Conservation (phyloP, 1,140 invertebrate species). For the Dendrolimus punctatus region DNA sequence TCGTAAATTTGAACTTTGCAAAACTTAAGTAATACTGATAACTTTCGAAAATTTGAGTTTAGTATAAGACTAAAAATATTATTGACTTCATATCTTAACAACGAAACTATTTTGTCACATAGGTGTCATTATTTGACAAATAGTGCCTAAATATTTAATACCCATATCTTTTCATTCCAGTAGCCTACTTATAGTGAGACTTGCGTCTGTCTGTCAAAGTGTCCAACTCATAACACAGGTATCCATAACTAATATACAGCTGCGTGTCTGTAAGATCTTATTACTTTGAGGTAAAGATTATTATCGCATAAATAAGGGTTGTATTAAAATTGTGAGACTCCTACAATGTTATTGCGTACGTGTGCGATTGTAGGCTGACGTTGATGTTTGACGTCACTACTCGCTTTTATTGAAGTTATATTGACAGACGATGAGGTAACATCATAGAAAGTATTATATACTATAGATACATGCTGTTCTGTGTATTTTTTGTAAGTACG, state of each 20-base stretch:
- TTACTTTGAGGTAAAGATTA: conserved; percentile 12
- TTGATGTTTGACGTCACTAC: conserved; percentile 24
- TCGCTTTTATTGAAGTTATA: conserved; percentile 36
- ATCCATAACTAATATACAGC: conserved; percentile 18
- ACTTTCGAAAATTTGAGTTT: too few species aligned
- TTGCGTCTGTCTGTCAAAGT: conserved; percentile 43
- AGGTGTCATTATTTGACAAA: conserved; percentile 11
- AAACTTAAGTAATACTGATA: too few species aligned
- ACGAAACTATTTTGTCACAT: not conserved
- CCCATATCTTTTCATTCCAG: conserved; percentile 25
- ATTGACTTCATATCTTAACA: not conserved
- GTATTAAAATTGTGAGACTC: conserved; percentile 7
- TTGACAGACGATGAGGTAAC: conserved; percentile 4
- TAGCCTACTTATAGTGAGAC: conserved; percentile 23
- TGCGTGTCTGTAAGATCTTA: conserved; percentile 10
- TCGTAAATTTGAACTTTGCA: too few species aligned
- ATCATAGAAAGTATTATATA: too few species aligned
- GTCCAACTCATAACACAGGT: conserved; percentile 54
- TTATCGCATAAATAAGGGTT: conserved; percentile 7
- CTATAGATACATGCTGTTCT: too few species aligned
- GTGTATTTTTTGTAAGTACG: too few species aligned
- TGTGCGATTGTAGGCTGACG: conserved; percentile 27
- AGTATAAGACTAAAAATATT: not conserved
- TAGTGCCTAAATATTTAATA: conserved; percentile 22
- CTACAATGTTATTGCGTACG: conserved; percentile 39